Conservation (phyloP, 2,113 vertebrate genomes). For the Phaetusa simplex region DNA sequence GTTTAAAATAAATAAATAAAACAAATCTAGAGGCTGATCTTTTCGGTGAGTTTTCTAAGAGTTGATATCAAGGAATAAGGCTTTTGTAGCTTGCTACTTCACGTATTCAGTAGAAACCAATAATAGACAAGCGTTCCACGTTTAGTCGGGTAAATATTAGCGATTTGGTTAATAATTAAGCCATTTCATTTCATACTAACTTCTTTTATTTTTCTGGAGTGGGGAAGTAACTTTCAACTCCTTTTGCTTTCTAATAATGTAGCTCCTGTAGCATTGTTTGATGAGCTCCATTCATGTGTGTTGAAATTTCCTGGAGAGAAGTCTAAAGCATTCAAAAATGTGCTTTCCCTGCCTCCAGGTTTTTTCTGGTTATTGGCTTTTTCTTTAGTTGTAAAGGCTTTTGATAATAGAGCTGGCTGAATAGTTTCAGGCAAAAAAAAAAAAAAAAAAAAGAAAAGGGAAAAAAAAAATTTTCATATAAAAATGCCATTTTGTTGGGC, state of each 20-base stretch:
- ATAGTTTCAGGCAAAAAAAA: neutral
- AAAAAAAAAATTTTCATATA: neutral
- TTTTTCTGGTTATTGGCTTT: neutral
- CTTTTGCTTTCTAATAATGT: neutral
- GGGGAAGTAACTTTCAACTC: neutral
- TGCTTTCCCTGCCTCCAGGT: neutral
- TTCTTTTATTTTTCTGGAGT: neutral
- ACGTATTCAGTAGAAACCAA: neutral
- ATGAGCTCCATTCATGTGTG: neutral
- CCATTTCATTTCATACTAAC: neutral
- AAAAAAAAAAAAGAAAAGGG: neutral
- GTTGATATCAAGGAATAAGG: neutral
- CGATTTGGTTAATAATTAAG: neutral
- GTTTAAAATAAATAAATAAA: neutral
- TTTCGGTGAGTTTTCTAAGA: neutral
- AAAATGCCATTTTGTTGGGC: neutral
- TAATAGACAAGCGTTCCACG: neutral
- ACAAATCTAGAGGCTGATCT: neutral
- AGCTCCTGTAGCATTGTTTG: neutral
- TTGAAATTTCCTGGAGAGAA: neutral
- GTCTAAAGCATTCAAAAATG: neutral
- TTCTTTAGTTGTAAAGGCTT: neutral
- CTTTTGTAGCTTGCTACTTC: neutral
- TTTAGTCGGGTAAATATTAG: neutral
- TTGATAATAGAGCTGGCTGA: neutral